These are phyloP conservation scores for Cataglyphis cursor DNA, from an alignment of 2,888 invertebrate genomes.

Conservation along the genomic window DNA sequence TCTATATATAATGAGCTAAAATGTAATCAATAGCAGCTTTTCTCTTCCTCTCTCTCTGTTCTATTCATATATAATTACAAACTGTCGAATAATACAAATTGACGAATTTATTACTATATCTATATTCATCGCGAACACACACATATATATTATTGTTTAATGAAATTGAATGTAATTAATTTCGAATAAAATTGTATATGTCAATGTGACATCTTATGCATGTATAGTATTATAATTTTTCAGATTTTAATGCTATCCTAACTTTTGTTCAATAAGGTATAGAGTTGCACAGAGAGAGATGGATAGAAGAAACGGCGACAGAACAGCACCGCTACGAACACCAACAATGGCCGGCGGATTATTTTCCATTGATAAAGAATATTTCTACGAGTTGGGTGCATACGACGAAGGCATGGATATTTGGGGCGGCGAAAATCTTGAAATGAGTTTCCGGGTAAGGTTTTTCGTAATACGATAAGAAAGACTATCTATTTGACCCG, in stretches of 20 bases:
- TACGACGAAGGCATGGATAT: constrained; percentile 99
- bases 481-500: background rate
- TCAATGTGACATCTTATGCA: background rate
- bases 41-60: background rate
- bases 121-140: background rate
- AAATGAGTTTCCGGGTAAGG: constrained; percentile 97
- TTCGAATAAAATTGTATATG: constrained; percentile 1
- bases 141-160: constrained; percentile 14
- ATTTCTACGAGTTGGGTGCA: constrained; percentile 98
- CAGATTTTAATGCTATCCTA: constrained; percentile 12
- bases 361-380: constrained; percentile 97
- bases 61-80: background rate
- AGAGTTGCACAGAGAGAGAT: constrained; percentile 99
- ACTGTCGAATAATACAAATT: background rate
- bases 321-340: constrained; percentile 96
- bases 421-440: constrained; percentile 99
- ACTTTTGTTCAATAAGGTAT: constrained; percentile 90
- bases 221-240: background rate
- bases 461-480: background rate
- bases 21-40: constrained; percentile 1
- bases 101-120: constrained; percentile 28
- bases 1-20: constrained; percentile 16
- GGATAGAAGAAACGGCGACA: constrained; percentile 96
- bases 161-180: constrained; percentile 31
- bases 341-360: constrained; percentile 99